phyloP scores from a whole-genome alignment of 2,113 vertebrate genomes.

The Calypte anna region DNA sequence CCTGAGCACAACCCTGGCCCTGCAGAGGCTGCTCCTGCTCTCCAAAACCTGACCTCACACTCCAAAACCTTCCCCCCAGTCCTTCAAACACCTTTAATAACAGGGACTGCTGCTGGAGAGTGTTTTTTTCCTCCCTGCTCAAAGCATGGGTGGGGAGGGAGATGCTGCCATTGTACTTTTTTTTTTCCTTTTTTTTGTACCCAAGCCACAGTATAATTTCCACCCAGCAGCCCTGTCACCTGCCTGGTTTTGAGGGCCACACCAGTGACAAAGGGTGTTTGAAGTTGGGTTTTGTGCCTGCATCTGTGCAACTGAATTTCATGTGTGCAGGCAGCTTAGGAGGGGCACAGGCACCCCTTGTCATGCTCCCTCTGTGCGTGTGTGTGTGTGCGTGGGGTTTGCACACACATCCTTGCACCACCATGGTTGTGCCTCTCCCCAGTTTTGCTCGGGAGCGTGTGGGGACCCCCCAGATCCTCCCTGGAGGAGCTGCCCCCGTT shows the following conservation, averaged over 20 bases:
- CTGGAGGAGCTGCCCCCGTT: rapidly evolving
- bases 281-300: not conserved
- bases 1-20: not conserved
- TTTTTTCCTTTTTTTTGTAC: not conserved
- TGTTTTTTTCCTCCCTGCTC: constrained; percentile 32
- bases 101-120: not conserved
- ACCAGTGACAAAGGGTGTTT: not conserved
- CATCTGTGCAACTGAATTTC: constrained; percentile 49
- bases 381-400: rapidly evolving
- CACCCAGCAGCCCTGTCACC: constrained; percentile 21
- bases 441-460: rapidly evolving
- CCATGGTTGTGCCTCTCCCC: rapidly evolving
- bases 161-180: constrained; percentile 18
- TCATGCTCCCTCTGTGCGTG: rapidly evolving
- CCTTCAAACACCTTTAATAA: not conserved
- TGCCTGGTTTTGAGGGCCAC: not conserved
- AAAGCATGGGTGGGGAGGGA: not conserved
- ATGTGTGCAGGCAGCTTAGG: not conserved
- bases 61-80: too few relatives aligned
- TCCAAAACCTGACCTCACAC: not conserved
- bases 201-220: constrained; percentile 47
- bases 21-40: rapidly evolving
- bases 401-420: rapidly evolving
- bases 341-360: not conserved
- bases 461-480: rapidly evolving